These are phyloP conservation scores for Subacronicta megacephala DNA, from an alignment of 2,888 invertebrate species.

Conservation along the genomic window DNA sequence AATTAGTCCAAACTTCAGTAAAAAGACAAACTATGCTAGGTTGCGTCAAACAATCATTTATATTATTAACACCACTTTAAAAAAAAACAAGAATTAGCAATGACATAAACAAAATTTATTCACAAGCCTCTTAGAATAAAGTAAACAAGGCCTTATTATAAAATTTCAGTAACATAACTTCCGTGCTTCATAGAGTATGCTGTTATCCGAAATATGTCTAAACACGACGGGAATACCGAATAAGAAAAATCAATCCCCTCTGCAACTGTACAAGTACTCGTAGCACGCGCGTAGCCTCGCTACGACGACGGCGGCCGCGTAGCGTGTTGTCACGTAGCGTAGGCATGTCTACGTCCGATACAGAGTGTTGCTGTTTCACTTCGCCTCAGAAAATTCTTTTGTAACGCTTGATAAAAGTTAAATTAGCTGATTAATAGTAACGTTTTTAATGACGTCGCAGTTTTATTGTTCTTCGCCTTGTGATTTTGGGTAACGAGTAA, in stretches of 20 bases:
- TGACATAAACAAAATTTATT: conserved; percentile 19
- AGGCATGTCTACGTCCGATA: conserved; percentile 64
- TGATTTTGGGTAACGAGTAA: not conserved
- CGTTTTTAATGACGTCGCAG: conserved; percentile 1
- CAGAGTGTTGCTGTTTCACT: conserved; percentile 38
- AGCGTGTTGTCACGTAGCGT: conserved; percentile 78
- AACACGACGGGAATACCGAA: conserved; percentile 67
- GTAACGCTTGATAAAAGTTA: conserved; percentile 1
- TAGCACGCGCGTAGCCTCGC: conserved; percentile 64
- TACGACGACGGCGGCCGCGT: conserved; percentile 64
- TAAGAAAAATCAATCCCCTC: conserved; percentile 70
- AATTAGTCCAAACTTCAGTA: too few species aligned
- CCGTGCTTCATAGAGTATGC: conserved; percentile 53
- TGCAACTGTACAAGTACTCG: conserved; percentile 50
- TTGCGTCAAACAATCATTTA: too few species aligned
- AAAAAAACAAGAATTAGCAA: too few species aligned
- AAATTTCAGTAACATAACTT: conserved; percentile 52
- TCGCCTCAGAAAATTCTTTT: conserved; percentile 15
- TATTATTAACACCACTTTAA: too few species aligned
- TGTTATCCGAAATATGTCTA: conserved; percentile 63
- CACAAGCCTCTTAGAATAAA: conserved; percentile 37
- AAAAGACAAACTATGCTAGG: too few species aligned
- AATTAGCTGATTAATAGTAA: conserved; percentile 20
- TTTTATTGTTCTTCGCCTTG: conserved; percentile 1
- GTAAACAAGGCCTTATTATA: conserved; percentile 53